phyloP scores from a whole-genome alignment of 2,797 vertebrate genomes.

The Agapornis canus region DNA sequence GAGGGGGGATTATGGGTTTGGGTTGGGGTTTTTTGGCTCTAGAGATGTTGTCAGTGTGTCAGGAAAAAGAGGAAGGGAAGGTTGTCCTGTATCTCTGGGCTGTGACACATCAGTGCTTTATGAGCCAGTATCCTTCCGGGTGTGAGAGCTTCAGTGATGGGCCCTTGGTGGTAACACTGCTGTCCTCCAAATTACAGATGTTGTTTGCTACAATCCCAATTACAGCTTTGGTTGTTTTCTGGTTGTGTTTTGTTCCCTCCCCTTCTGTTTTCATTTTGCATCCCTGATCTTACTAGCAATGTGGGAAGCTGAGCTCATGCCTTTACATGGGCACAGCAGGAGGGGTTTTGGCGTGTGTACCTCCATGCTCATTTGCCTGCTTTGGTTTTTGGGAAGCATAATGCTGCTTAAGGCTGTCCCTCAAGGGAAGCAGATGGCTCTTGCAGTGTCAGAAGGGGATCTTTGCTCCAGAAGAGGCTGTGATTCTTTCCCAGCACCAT shows the following conservation, averaged over 20 bases:
- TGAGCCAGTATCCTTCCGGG: fast-evolving
- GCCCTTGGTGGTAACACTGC: neutral
- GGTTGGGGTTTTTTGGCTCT: neutral
- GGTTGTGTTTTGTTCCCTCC: neutral
- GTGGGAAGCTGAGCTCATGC: neutral
- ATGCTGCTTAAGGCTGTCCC: neutral
- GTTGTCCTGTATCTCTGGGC: neutral
- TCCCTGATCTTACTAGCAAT: neutral
- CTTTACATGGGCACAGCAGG: neutral
- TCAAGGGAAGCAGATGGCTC: neutral
- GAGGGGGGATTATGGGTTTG: neutral
- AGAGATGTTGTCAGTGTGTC: neutral
- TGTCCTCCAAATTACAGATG: neutral
- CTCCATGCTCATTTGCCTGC: neutral
- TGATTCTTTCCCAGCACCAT: neutral
- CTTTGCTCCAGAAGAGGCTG: neutral
- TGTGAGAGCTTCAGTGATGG: neutral
- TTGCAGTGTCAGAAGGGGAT: neutral
- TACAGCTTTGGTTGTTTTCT: neutral
- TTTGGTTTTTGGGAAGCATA: neutral
- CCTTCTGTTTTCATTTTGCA: neutral
- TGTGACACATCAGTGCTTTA: neutral
- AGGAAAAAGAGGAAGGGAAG: neutral
- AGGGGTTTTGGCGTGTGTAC: fast-evolving
- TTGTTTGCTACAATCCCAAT: neutral